Conservation (phyloP, 2,113 vertebrate genomes). For the Tyto alba region DNA sequence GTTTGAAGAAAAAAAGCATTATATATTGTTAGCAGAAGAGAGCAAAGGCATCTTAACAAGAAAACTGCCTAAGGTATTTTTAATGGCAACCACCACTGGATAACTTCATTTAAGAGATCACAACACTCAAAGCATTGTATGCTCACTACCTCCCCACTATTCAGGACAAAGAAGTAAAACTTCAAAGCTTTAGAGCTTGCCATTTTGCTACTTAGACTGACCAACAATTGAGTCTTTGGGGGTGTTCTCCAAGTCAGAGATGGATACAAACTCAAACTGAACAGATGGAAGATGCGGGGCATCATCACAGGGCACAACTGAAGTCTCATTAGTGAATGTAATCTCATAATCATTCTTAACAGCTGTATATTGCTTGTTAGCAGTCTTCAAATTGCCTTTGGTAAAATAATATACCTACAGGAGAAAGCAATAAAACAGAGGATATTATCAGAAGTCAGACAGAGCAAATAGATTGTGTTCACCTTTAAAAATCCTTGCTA, state of each 20-base stretch:
- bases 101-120: background rate
- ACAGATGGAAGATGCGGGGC: constrained; percentile 84
- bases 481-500: constrained; percentile 13
- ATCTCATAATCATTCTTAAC: constrained; percentile 99
- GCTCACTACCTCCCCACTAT: background rate
- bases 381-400: constrained; percentile 90
- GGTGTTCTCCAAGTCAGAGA: constrained; percentile 82
- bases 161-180: background rate
- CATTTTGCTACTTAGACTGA: constrained; percentile 59
- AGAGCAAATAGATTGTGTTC: background rate
- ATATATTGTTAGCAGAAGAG: background rate
- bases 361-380: constrained; percentile 95
- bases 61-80: background rate
- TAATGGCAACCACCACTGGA: background rate
- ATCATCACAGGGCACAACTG: constrained; percentile 89
- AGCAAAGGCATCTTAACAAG: background rate
- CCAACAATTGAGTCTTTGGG: constrained; percentile 88
- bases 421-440: constrained; percentile 14
- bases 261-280: constrained; percentile 88
- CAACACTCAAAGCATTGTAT: background rate
- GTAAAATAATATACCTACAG: constrained; percentile 93
- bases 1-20: background rate
- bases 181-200: background rate
- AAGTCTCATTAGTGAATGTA: constrained; percentile 88
- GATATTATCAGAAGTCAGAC: background rate